phyloP scores from a whole-genome alignment of 2,888 invertebrate genomes.

The Crioceris asparagi region DNA sequence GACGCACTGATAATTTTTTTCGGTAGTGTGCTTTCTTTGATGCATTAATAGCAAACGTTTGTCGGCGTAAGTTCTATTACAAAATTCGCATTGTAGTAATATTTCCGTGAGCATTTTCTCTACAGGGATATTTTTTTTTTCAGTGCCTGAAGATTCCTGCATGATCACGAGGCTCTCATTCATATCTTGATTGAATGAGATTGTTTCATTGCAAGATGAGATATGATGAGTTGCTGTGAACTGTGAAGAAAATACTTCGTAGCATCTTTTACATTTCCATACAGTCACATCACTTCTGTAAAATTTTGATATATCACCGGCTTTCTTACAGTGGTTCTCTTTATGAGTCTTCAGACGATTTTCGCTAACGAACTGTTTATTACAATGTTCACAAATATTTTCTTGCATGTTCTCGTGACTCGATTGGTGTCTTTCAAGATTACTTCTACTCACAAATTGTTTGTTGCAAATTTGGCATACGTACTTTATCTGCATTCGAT shows the following conservation, averaged over 20 bases:
- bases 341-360: slow-evolving; percentile 37
- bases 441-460: slow-evolving; percentile 36
- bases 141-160: not conserved
- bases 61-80: slow-evolving; percentile 47
- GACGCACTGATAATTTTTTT: slow-evolving; percentile 39
- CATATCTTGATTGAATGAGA: slow-evolving; percentile 9
- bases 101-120: slow-evolving; percentile 36
- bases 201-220: slow-evolving; percentile 23
- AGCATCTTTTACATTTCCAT: slow-evolving; percentile 37
- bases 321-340: slow-evolving; percentile 39
- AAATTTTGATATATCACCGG: slow-evolving; percentile 37
- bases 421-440: slow-evolving; percentile 34
- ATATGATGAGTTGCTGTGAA: slow-evolving; percentile 29
- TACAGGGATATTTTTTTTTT: slow-evolving; percentile 18
- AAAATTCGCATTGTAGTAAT: slow-evolving; percentile 50
- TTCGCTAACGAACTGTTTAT: slow-evolving; percentile 37
- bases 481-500: slow-evolving; percentile 32
- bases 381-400: slow-evolving; percentile 37
- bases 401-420: slow-evolving; percentile 33
- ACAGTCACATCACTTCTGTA: slow-evolving; percentile 38
- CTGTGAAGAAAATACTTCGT: slow-evolving; percentile 35
- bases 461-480: slow-evolving; percentile 35
- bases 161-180: slow-evolving; percentile 6
- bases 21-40: slow-evolving; percentile 37
- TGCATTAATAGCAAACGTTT: slow-evolving; percentile 39